Evolutionary conservation across 2,888 invertebrate genomes (phyloP).

Genomic region (Melanostoma mellinum): DNA sequence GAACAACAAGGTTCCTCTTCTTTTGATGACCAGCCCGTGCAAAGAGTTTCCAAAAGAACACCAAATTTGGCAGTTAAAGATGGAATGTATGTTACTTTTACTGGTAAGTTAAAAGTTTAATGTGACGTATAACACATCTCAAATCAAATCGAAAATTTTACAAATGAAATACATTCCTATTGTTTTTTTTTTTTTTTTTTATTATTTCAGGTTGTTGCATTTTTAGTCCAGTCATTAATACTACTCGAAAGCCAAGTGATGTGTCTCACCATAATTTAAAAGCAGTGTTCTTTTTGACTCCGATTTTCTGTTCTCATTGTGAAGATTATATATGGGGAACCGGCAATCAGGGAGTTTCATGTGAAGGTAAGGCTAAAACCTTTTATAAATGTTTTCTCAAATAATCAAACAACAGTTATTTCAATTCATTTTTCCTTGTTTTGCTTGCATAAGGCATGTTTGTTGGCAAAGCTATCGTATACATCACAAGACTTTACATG

Average conservation of each 20-base stretch:
- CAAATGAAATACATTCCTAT: no score
- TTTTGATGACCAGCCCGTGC: not conserved
- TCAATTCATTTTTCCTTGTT: no score
- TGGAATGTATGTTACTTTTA: constrained; percentile 46
- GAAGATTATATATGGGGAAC: constrained; percentile 64
- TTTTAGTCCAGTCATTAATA: constrained; percentile 49
- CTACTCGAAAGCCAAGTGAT: constrained; percentile 26
- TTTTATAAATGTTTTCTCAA: not conserved
- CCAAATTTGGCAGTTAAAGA: constrained; percentile 34
- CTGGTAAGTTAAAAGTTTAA: constrained; percentile 31
- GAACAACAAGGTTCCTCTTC: not conserved
- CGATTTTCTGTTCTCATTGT: constrained; percentile 50
- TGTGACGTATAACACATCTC: no score
- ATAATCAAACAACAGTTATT: not conserved
- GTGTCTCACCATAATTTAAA: constrained; percentile 31
- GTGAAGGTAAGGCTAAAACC: constrained; percentile 45
- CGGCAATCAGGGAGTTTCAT: constrained; percentile 50
- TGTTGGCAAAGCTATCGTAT: no score
- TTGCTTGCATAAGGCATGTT: no score
- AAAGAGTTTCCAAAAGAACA: not conserved
- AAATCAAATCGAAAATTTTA: no score
- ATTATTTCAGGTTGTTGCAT: constrained; percentile 50
- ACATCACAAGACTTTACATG: no score
- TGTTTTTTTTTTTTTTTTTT: not conserved
- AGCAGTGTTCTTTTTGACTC: constrained; percentile 37